Evolutionary conservation across 1,140 invertebrate genomes (phyloP), one percentile per base, ranked within the genome.

Genomic region (Trichoplusia ni): DNA sequence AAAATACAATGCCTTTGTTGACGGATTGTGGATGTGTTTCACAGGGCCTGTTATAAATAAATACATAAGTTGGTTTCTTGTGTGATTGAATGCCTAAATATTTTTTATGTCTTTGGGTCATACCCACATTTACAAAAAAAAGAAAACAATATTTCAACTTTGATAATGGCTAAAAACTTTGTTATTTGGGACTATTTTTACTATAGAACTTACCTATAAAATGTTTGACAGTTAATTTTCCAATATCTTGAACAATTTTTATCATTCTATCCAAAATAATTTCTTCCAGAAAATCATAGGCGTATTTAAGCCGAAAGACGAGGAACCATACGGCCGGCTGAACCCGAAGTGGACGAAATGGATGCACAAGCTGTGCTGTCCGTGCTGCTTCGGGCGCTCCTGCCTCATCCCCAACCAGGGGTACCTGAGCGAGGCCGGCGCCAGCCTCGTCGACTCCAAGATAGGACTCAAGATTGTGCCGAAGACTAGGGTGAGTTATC

Each of bases 271-370:
- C 27, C 14, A 47, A 33, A 6, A 0, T 27, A 53, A 18, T 33
- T 47, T 42, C 51, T 91, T 93, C 7, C 90, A 99, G 97, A 98
- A 98, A 94, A 95, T 94, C 69, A 95, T 99, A 80, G 98, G 95
- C 29, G 98, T 99, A 13, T 99, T 99, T 85, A 99, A 99, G 84
- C 98, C 98, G 7, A 99, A 99, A 92, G 98, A 99, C 92, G 99
- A 99, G 90, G 99, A 99, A 87, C 99, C 99, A 1, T 99, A 99
- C 87, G 99, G 98, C 8, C 92, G 97, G 74, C 91, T 99, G 67
- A 99, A 99, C 92, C 99, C 99, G 31, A 99, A 99, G 92, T 99
- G 99, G 99, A 99, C 98, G 2, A 99, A 99, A 92, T 99, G 98
- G 97, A 97, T 99, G 95, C 99, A 99, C 91, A 99, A 99, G 91